Evolutionary conservation across 2,113 vertebrate species (phyloP).

Genomic region (Geococcyx californianus): DNA sequence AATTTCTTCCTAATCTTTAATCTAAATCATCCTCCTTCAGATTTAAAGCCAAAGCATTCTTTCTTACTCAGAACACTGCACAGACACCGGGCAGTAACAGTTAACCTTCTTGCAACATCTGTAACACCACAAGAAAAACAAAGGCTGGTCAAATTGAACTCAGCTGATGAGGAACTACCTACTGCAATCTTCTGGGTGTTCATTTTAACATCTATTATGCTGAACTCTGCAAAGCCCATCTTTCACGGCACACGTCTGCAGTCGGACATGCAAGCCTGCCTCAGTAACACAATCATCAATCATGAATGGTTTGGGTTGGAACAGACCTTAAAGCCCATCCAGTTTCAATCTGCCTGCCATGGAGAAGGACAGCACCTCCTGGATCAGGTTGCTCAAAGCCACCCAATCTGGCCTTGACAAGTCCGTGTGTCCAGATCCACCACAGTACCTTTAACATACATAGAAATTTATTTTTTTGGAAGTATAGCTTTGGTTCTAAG

Average conservation of each 20-base stretch:
- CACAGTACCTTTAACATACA: not conserved
- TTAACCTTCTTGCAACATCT: not conserved
- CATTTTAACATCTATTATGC: not conserved
- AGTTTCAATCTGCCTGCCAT: no score
- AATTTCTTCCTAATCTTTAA: no score
- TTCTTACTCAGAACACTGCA: not conserved
- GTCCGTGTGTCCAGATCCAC: not conserved
- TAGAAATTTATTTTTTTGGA: no score
- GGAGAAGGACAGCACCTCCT: no score
- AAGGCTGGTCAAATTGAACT: not conserved
- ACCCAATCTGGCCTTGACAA: not conserved
- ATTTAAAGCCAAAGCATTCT: not conserved
- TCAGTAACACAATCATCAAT: not conserved
- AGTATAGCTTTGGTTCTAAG: not conserved
- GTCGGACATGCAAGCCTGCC: not conserved
- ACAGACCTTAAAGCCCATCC: no score
- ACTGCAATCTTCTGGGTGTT: not conserved
- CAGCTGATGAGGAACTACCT: not conserved
- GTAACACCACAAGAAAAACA: not conserved
- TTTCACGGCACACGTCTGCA: not conserved
- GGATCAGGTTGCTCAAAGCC: no score
- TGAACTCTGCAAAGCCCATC: not conserved
- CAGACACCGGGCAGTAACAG: not conserved
- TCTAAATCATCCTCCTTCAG: no score
- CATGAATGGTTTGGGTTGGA: no score